Conservation (phyloP, 2,888 invertebrate genomes). For the Tenthredo amoena region DNA sequence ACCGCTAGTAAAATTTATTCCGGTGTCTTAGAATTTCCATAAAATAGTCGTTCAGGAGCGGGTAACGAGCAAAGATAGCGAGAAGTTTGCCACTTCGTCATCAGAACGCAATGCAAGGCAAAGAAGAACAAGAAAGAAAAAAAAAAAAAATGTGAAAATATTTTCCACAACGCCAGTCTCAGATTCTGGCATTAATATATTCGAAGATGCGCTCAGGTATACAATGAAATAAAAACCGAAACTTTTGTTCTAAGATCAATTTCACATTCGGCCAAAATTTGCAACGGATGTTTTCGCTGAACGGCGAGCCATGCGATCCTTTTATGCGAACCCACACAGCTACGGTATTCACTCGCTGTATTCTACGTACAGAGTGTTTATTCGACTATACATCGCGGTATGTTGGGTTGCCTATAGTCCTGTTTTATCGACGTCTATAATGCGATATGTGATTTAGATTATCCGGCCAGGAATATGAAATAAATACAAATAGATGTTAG, state of each 20-base stretch:
- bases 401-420: neutral
- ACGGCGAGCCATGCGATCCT: neutral
- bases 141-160: conserved; percentile 1
- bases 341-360: neutral
- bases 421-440: neutral
- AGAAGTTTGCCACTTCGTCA: conserved; percentile 36
- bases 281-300: neutral
- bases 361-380: neutral
- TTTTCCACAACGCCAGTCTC: conserved; percentile 24
- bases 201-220: neutral
- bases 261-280: neutral
- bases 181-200: conserved; percentile 2
- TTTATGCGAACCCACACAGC: neutral
- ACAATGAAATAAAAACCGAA: neutral
- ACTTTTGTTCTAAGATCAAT: neutral
- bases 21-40: conserved; percentile 20
- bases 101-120: neutral
- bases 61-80: conserved; percentile 40
- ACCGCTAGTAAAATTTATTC: conserved; percentile 18
- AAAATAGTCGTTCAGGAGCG: conserved; percentile 20
- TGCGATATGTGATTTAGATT: neutral
- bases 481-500: neutral
- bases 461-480: neutral
- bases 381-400: neutral
- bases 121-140: neutral